A percentile compares a stretch with the other conserved stretches of the same genome.
phyloP scores from a whole-genome alignment of 2,797 vertebrate species.

The Scyliorhinus canicula region DNA sequence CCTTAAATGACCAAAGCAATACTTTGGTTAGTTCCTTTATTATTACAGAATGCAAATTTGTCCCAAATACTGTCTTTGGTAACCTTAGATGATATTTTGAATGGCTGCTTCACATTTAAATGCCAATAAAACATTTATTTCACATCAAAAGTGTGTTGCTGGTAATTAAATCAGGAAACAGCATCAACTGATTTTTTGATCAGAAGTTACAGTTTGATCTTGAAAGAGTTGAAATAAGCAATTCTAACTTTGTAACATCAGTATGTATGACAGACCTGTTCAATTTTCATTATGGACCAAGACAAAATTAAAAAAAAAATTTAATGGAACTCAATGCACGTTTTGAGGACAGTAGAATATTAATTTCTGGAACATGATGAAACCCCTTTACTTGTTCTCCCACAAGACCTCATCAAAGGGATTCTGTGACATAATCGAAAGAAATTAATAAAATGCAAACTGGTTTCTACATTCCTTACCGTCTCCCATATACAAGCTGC shows the following conservation, averaged over 20 bases:
- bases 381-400: not conserved
- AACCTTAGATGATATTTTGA: not conserved
- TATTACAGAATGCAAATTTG: not conserved
- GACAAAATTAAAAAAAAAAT: not conserved
- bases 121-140: not conserved
- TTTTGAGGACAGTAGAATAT: not conserved
- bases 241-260: not conserved
- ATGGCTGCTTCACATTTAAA: not conserved
- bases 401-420: constrained; percentile 9
- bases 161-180: not conserved
- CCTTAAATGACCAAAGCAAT: not conserved
- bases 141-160: not conserved
- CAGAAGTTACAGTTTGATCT: constrained; percentile 16
- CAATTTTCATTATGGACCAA: not conserved
- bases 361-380: not conserved
- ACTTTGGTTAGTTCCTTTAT: not conserved
- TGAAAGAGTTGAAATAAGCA: not conserved
- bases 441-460: constrained; percentile 12
- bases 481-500: not conserved
- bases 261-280: not conserved
- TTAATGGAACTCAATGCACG: not conserved
- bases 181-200: not conserved
- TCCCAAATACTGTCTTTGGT: not conserved
- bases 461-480: not conserved
- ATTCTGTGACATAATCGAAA: not conserved